Percentiles rank a stretch among this genome's conserved stretches.
phyloP scores from a whole-genome alignment of 2,113 vertebrate species.

The Promerops cafer region DNA sequence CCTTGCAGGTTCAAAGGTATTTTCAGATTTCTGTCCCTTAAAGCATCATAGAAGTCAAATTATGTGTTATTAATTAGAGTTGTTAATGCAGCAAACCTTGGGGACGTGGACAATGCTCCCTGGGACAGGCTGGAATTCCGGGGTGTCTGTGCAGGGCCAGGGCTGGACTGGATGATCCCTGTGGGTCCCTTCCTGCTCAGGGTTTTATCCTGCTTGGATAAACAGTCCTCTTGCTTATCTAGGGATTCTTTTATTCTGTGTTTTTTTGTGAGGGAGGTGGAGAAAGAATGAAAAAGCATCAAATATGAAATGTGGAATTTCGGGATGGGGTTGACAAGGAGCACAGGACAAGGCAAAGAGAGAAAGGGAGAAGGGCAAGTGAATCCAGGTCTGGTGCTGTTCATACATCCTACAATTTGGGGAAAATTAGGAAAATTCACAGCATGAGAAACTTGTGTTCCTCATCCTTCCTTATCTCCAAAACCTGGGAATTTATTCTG shows the following conservation, averaged over 20 bases:
- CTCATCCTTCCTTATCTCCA: not conserved
- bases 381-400: not conserved
- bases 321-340: not conserved
- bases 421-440: not conserved
- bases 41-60: not conserved
- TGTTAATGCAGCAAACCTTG: not conserved
- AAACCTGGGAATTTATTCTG: not conserved
- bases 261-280: not conserved
- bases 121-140: not conserved
- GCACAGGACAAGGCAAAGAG: not conserved
- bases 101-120: fast-evolving
- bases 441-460: not conserved
- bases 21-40: not conserved
- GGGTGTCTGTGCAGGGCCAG: not conserved
- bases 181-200: not conserved
- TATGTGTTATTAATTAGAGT: not conserved
- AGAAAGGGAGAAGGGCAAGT: not conserved
- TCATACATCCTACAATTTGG: not conserved
- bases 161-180: not conserved
- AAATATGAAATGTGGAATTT: not conserved
- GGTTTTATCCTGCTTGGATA: not conserved
- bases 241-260: not conserved
- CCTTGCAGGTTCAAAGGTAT: not conserved
- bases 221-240: not conserved
- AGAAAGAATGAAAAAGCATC: not conserved